A percentile compares a stretch with the other conserved stretches of the same genome.
phyloP scores from a whole-genome alignment of 2,888 invertebrate species.

The Drosophila pseudotalamancana region DNA sequence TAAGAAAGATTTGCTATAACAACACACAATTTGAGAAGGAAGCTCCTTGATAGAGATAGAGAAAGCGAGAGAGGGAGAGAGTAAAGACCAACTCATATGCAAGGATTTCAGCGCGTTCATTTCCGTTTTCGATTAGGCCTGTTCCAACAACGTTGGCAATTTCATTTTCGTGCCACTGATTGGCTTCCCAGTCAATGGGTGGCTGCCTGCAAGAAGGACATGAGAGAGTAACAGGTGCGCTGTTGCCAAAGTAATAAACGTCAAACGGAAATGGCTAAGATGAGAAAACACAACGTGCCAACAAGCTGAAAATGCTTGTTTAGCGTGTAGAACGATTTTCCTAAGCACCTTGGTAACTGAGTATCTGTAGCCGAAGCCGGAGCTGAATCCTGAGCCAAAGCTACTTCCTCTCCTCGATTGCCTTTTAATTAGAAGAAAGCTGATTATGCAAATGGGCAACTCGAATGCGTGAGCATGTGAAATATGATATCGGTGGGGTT shows the following conservation, averaged over 20 bases:
- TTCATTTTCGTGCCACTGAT: constrained; percentile 57
- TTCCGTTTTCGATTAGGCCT: constrained; percentile 61
- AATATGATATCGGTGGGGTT: constrained; percentile 52
- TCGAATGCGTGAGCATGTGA: constrained; percentile 42
- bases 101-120: constrained; percentile 36
- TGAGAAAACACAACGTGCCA: constrained; percentile 15
- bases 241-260: constrained; percentile 37
- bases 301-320: constrained; percentile 45
- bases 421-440: constrained; percentile 70
- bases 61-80: too few species aligned
- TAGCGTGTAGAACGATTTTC: constrained; percentile 29
- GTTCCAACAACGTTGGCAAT: constrained; percentile 28
- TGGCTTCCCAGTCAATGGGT: constrained; percentile 35
- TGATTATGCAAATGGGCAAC: constrained; percentile 68
- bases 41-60: background rate
- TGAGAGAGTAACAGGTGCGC: constrained; percentile 59
- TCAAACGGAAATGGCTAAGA: constrained; percentile 24
- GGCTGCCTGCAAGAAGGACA: constrained; percentile 12
- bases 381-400: constrained; percentile 2
- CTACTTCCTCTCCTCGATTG: constrained; percentile 46
- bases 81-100: background rate
- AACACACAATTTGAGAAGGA: background rate
- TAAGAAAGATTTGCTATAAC: constrained; percentile 17
- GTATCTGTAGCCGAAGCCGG: constrained; percentile 4
- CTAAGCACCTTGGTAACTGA: constrained; percentile 18